Evolutionary conservation across 2,797 vertebrate genomes (phyloP).

Genomic region (Saguinus oedipus): DNA sequence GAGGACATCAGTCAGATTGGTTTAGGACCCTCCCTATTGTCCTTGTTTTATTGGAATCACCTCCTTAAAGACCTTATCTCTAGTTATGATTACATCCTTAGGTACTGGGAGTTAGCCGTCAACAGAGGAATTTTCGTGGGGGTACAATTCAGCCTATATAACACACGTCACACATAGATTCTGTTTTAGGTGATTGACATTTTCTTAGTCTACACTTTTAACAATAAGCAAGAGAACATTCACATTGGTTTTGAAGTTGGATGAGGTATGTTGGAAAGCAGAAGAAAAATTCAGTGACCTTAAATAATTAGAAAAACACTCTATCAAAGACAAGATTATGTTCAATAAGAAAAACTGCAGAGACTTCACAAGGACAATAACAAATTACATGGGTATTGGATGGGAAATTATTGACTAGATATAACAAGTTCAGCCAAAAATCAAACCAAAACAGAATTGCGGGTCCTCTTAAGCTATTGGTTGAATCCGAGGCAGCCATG

Average conservation of each 20-base stretch:
- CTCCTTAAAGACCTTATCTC: constrained; percentile 14
- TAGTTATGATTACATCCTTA: constrained; percentile 6
- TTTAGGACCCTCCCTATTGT: background rate
- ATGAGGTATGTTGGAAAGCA: constrained; percentile 23
- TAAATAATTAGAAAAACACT: constrained; percentile 54
- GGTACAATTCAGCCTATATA: background rate
- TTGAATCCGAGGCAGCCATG: constrained; percentile 42
- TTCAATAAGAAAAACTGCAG: constrained; percentile 43
- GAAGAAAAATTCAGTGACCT: constrained; percentile 55
- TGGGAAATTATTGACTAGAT: constrained; percentile 55
- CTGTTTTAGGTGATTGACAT: background rate
- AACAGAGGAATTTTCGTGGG: background rate
- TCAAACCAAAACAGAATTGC: background rate
- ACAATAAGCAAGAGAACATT: background rate
- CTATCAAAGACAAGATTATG: constrained; percentile 48
- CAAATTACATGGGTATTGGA: constrained; percentile 13
- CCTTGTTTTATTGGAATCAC: background rate
- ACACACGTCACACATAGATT: background rate
- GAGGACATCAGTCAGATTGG: background rate
- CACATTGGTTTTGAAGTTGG: constrained; percentile 39
- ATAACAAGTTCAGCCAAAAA: constrained; percentile 19
- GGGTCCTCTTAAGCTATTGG: constrained; percentile 38
- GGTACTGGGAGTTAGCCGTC: background rate
- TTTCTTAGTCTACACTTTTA: constrained; percentile 36
- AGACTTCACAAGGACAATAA: background rate